These are phyloP conservation scores for Neopipo cinnamomea DNA, from an alignment of 2,113 vertebrate species.

Conservation along the genomic window DNA sequence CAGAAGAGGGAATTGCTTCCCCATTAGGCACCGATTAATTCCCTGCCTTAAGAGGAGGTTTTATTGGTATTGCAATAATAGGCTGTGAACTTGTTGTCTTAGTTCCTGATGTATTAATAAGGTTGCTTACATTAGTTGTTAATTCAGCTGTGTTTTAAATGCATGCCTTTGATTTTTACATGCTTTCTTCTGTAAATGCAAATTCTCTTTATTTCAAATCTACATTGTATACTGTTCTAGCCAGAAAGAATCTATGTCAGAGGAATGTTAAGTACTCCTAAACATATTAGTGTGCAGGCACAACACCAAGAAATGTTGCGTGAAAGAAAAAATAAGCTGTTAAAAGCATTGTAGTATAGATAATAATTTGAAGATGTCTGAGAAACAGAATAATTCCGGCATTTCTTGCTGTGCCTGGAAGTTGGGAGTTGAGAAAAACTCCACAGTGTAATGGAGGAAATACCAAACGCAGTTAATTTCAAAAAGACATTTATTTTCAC, in stretches of 20 bases:
- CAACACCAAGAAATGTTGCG: not conserved
- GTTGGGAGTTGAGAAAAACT: not conserved
- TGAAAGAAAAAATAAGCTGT: not conserved
- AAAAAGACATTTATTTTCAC: not conserved
- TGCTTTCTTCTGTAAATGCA: not conserved
- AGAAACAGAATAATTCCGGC: not conserved
- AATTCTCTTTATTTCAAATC: conserved; percentile 13
- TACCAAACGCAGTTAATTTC: not conserved
- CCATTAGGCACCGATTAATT: not conserved
- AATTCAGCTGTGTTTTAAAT: not conserved
- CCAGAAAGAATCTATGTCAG: conserved; percentile 16
- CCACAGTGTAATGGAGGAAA: not conserved
- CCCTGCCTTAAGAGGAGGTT: not conserved
- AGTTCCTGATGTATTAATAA: not conserved
- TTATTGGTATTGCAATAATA: not conserved
- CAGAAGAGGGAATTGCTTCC: not conserved
- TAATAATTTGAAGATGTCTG: not conserved
- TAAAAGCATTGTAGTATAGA: not conserved
- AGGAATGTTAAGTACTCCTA: not conserved
- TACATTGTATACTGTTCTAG: conserved; percentile 7
- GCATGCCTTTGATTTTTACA: conserved; percentile 1
- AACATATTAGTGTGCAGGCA: not conserved
- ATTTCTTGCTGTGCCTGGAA: not conserved
- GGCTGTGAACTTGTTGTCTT: conserved; percentile 15
- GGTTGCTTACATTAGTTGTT: not conserved